Evolutionary conservation across 2,888 invertebrate species (phyloP).

Genomic region (Drosophila melanosoma): DNA sequence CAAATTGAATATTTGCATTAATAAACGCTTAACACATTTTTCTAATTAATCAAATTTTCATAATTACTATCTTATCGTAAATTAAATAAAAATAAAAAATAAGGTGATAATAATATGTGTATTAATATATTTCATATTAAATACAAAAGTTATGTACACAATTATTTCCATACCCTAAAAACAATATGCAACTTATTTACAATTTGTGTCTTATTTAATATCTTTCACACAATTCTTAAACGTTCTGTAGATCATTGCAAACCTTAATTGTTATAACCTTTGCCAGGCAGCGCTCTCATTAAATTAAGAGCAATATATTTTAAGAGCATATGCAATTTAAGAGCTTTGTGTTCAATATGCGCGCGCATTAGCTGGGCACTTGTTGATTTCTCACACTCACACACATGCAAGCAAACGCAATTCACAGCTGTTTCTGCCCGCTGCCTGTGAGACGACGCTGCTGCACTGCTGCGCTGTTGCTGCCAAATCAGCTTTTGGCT

Average conservation of each 20-base stretch:
- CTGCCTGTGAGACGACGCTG: conserved; percentile 36
- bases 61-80: background rate
- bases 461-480: conserved; percentile 18
- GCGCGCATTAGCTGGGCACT: conserved; percentile 70
- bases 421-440: conserved; percentile 62
- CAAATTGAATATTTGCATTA: background rate
- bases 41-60: background rate
- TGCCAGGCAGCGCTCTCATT: conserved; percentile 5
- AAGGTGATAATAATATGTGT: background rate
- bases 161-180: background rate
- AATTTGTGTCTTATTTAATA: background rate
- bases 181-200: background rate
- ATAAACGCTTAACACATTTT: background rate
- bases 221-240: background rate
- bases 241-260: background rate
- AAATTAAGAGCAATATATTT: conserved; percentile 28
- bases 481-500: conserved; percentile 15
- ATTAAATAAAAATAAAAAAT: background rate
- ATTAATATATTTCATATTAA: background rate
- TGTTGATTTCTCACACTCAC: conserved; percentile 66
- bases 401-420: conserved; percentile 11
- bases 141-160: background rate
- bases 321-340: conserved; percentile 39
- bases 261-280: conserved; percentile 2
- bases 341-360: conserved; percentile 40